A percentile compares a stretch with the other conserved stretches of the same genome.
These are phyloP conservation scores for Columba janthina DNA, from an alignment of 2,113 vertebrate species.

Conservation along the genomic window DNA sequence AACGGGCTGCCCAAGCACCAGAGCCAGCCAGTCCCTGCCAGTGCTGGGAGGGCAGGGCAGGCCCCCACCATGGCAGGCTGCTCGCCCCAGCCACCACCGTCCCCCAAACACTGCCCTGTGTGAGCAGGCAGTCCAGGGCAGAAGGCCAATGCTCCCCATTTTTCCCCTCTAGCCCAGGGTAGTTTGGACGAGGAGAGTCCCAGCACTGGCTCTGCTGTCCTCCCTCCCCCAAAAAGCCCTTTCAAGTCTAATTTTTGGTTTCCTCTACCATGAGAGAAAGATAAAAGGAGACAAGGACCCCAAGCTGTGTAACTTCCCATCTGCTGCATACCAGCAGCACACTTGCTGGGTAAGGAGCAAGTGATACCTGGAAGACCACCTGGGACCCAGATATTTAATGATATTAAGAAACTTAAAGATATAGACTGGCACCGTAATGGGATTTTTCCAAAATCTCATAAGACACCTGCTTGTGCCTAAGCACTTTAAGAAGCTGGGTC, in stretches of 20 bases:
- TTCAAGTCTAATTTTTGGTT: background rate
- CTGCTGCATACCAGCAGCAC: rapidly evolving
- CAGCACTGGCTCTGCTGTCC: background rate
- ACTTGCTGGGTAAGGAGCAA: background rate
- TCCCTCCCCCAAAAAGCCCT: background rate
- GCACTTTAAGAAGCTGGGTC: background rate
- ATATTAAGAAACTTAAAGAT: slow-evolving; percentile 44
- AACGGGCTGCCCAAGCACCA: background rate
- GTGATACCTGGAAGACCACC: background rate
- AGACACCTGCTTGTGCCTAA: slow-evolving; percentile 59
- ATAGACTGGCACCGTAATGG: slow-evolving; percentile 17
- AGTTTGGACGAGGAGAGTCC: background rate
- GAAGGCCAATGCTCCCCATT: background rate
- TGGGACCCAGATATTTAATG: slow-evolving; percentile 5
- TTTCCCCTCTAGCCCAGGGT: background rate
- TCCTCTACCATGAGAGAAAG: background rate
- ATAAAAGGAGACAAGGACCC: background rate
- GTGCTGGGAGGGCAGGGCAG: background rate
- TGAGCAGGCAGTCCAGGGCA: background rate
- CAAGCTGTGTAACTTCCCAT: background rate
- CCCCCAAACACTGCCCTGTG: background rate
- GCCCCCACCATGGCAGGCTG: rapidly evolving
- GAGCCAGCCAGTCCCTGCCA: background rate
- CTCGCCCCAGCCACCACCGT: rapidly evolving
- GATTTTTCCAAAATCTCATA: slow-evolving; percentile 53